Percentiles rank a stretch among this genome's conserved stretches.
These are phyloP conservation scores for Hippocampus kuda DNA, from an alignment of 2,797 vertebrate species.

Conservation along the genomic window DNA sequence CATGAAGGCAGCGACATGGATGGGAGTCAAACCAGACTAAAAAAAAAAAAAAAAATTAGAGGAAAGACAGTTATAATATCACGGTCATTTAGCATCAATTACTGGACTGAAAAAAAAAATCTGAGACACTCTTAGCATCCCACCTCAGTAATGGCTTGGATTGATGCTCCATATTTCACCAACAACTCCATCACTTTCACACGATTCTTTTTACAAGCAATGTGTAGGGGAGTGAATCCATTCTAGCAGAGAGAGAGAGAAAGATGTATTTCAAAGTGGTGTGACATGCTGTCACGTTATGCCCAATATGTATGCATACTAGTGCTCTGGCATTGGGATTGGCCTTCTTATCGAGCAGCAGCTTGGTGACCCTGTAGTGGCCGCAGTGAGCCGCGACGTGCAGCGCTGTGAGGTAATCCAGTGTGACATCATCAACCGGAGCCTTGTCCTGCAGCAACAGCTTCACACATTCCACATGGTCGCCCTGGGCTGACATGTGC, in stretches of 20 bases:
- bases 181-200: constrained; percentile 99
- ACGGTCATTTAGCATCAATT: not conserved
- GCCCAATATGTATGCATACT: constrained; percentile 49
- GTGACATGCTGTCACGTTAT: not conserved
- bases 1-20: constrained; percentile 98
- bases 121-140: constrained; percentile 22
- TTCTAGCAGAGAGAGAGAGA: constrained; percentile 67
- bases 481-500: constrained; percentile 97
- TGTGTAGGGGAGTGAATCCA: constrained; percentile 97
- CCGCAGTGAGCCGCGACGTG: constrained; percentile 95
- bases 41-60: not conserved
- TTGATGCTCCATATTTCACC: constrained; percentile 95
- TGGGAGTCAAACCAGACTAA: constrained; percentile 96
- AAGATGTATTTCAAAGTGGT: not conserved
- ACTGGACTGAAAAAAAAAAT: not conserved
- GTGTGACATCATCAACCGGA: constrained; percentile 88
- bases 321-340: constrained; percentile 91
- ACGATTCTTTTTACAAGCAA: constrained; percentile 98
- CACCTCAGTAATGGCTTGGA: constrained; percentile 97
- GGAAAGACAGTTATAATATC: not conserved
- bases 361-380: constrained; percentile 92
- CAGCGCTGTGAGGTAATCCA: constrained; percentile 91
- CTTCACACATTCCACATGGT: constrained; percentile 93
- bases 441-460: constrained; percentile 86
- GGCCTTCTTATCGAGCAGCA: constrained; percentile 92